Percentiles rank a stretch among this genome's conserved stretches.
phyloP scores from a whole-genome alignment of 2,113 vertebrate genomes.

The Cyprinodon variegatus region DNA sequence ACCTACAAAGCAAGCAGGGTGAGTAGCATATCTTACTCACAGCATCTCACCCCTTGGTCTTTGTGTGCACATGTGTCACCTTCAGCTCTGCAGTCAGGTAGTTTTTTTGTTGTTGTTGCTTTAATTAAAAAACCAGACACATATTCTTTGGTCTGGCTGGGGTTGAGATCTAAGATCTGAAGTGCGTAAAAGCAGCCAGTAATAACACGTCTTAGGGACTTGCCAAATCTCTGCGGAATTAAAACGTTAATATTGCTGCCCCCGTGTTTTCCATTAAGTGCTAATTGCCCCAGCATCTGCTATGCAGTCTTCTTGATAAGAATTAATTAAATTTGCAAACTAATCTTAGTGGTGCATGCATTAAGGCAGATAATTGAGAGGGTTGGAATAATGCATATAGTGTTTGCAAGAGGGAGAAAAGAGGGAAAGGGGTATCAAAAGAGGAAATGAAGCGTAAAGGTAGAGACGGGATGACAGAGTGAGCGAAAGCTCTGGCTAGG shows the following conservation, averaged over 20 bases:
- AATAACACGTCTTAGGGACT: conserved; percentile 70
- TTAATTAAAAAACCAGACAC: conserved; percentile 67
- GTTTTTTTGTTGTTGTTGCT: conserved; percentile 27
- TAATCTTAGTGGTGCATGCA: conserved; percentile 79
- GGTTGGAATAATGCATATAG: conserved; percentile 70
- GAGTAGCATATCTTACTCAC: conserved; percentile 71
- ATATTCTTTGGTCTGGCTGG: conserved; percentile 58
- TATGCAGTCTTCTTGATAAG: conserved; percentile 82
- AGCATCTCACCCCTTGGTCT: conserved; percentile 43
- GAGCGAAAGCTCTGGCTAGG: conserved; percentile 41
- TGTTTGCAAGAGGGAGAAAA: conserved; percentile 54
- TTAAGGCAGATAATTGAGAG: conserved; percentile 77
- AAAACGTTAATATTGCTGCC: conserved; percentile 79
- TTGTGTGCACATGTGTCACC: conserved; percentile 42
- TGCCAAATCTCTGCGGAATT: conserved; percentile 76
- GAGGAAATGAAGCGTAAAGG: conserved; percentile 57
- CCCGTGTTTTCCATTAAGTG: conserved; percentile 81
- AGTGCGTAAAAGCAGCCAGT: conserved; percentile 69
- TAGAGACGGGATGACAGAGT: conserved; percentile 40
- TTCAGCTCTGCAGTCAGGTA: conserved; percentile 49
- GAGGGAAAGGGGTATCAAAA: conserved; percentile 5
- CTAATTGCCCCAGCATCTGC: conserved; percentile 82
- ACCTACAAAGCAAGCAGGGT: conserved; percentile 86
- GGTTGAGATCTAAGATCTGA: conserved; percentile 72
- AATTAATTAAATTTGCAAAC: conserved; percentile 84